Conservation (phyloP, 2,113 vertebrate species). For the Benitochromis conjunctus region DNA sequence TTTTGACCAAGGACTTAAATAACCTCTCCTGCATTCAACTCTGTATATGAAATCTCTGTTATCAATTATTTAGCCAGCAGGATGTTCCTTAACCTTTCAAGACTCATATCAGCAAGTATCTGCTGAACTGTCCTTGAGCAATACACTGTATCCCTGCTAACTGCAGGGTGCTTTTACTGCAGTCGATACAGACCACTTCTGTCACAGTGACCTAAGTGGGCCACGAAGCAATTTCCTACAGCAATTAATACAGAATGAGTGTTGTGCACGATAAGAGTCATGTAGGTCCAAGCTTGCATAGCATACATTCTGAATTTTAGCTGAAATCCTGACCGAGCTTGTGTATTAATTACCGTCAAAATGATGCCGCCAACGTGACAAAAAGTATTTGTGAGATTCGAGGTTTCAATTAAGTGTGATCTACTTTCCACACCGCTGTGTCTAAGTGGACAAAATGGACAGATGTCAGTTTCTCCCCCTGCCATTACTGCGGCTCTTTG, state of each 20-base stretch:
- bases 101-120: background rate
- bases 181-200: background rate
- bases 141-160: background rate
- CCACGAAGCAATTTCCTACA: background rate
- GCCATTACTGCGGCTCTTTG: background rate
- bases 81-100: background rate
- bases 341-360: constrained; percentile 4
- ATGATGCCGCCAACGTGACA: background rate
- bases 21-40: background rate
- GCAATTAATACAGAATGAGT: background rate
- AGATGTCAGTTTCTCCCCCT: background rate
- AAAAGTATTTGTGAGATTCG: background rate
- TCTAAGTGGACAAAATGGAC: constrained; percentile 9
- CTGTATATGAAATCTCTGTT: background rate
- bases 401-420: background rate
- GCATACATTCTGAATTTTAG: accelerated
- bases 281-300: background rate
- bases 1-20: background rate
- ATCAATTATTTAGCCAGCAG: background rate
- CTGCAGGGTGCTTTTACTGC: background rate
- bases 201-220: background rate
- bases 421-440: background rate
- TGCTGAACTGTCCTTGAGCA: background rate
- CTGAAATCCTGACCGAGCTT: background rate
- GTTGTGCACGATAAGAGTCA: background rate